Conservation (phyloP, 2,888 invertebrate genomes). For the Nemotelus pantherinus region DNA sequence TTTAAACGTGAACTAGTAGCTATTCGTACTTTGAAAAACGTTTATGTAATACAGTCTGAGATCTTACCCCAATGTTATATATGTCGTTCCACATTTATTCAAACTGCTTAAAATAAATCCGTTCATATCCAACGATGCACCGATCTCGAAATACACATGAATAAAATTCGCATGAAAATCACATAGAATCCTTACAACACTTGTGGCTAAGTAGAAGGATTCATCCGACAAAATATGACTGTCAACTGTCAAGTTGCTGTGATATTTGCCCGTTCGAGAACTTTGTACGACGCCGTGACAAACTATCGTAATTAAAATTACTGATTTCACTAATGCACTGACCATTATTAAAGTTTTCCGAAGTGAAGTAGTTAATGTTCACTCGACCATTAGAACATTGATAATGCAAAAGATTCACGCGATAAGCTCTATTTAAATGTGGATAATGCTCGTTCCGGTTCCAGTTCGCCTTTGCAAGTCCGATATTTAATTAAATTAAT, state of each 20-base stretch:
- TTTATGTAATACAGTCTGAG: background rate
- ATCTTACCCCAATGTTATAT: conserved; percentile 58
- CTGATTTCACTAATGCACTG: background rate
- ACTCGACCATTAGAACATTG: conserved; percentile 9
- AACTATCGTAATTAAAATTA: background rate
- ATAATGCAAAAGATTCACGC: conserved; percentile 8
- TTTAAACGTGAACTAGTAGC: too few species aligned
- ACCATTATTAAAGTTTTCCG: conserved; percentile 3
- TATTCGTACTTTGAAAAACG: too few species aligned
- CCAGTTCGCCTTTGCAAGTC: background rate
- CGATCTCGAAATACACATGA: conserved; percentile 60
- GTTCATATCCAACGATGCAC: conserved; percentile 55
- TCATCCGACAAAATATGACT: background rate
- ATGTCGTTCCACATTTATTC: conserved; percentile 58
- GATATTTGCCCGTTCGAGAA: background rate
- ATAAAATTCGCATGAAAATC: conserved; percentile 56
- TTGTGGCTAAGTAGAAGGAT: background rate
- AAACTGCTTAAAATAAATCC: conserved; percentile 56
- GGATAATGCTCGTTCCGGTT: background rate
- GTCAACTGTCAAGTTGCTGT: background rate
- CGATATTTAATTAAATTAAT: conserved; percentile 17
- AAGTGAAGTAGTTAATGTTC: background rate
- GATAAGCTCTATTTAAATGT: conserved; percentile 3
- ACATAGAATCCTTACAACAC: conserved; percentile 57
- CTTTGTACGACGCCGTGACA: background rate